Conservation (phyloP, 2,113 vertebrate species). For the Sinosuthora webbiana region DNA sequence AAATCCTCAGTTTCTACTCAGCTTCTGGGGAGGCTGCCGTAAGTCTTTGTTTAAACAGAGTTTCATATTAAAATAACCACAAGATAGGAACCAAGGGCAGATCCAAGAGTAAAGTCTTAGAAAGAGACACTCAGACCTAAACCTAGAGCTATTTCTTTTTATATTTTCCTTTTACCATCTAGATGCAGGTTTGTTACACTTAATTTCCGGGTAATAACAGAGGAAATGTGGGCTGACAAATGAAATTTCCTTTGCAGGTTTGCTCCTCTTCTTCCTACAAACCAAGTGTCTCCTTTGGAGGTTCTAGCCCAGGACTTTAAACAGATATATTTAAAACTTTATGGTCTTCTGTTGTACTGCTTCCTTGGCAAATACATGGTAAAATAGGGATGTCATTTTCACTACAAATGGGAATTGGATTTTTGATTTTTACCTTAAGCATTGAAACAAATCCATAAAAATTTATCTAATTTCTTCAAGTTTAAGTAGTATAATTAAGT, state of each 20-base stretch:
- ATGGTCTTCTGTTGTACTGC: background rate
- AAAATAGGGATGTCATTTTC: background rate
- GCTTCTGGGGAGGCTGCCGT: background rate
- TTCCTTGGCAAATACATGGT: background rate
- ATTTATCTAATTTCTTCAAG: background rate
- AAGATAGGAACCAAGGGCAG: background rate
- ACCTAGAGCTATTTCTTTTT: background rate
- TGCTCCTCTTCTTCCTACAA: background rate
- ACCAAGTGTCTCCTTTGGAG: background rate
- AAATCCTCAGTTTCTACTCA: slow-evolving; percentile 6
- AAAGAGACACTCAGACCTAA: background rate
- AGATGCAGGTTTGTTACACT: background rate
- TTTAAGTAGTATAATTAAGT: background rate
- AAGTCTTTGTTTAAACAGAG: background rate
- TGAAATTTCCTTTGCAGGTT: background rate
- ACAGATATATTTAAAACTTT: background rate
- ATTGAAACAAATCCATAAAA: background rate
- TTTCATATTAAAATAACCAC: background rate
- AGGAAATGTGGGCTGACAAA: background rate
- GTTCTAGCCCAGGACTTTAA: background rate
- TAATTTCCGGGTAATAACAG: background rate
- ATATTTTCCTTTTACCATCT: background rate
- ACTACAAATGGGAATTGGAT: background rate
- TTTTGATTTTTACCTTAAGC: background rate
- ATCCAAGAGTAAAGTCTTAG: background rate